Base-by-base conservation (phyloP, 2,888 invertebrate species). In the Eupithecia pulchellata region DNA sequence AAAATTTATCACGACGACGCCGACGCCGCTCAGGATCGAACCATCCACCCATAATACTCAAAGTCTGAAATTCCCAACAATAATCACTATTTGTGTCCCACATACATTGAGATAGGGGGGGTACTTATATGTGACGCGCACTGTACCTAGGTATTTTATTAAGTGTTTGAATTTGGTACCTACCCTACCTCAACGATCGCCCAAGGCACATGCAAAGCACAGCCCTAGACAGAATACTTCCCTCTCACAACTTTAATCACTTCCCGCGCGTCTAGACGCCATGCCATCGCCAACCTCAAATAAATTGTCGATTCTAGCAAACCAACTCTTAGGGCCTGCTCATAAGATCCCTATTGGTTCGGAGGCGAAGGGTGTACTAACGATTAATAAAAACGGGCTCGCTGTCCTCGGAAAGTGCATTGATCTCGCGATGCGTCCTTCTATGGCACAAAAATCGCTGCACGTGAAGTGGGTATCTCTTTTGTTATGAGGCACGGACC, bases 381-480 rank as follows among this genome's bases (percentile, higher is more conserved):
- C 87, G 86, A 88, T 86, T 84, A 86, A 91, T 91, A 92, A 93
- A 91, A 93, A 89, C 89, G 85, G 86, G 89, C 91, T 86, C 87
- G 88, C 87, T 91, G 91, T 92, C 93, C 92, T 93, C 93, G 90
- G 88, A 90, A 92, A 93, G 94, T 93, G 93, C 94, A 94, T 94
- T 94, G 94, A 93, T 94, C 94, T 93, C 91, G 79, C 81, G 83
- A 84, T 83, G 89, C 92, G 92, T 94, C 93, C 93, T 93, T 92
- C 91, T 91, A 86, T 86, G 86, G 91, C 87, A 90, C 91, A 91
- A 92, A 92, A 92, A 92, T 92, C 89, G 90, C 86, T 92, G 92
- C 91, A 92, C 88, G 91, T 91, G 89, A 92, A 90, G 83, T 83
- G 75, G 79, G 81, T 82, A 79, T 92, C 93, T 87, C 91, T 88